These are phyloP conservation scores for Whitmania pigra DNA, from an alignment of 1,140 invertebrate genomes.

Conservation along the genomic window DNA sequence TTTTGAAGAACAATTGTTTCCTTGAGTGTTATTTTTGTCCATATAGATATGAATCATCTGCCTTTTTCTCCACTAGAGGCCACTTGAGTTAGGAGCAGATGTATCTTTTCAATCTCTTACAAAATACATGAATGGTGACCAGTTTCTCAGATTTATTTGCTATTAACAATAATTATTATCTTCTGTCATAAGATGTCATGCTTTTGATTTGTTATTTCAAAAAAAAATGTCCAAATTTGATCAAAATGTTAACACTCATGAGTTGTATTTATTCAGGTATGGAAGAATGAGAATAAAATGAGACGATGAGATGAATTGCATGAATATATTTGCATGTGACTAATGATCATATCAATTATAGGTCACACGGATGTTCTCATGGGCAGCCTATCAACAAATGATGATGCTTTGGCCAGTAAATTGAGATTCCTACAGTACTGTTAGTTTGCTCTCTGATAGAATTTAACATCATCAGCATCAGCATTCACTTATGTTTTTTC, in stretches of 20 bases:
- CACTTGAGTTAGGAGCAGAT: conserved; percentile 79
- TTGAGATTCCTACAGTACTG: conserved; percentile 79
- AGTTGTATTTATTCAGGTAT: too few species aligned
- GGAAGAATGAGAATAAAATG: too few species aligned
- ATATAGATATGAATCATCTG: too few species aligned
- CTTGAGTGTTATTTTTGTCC: too few species aligned
- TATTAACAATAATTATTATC: not conserved
- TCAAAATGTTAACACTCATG: not conserved
- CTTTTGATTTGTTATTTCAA: not conserved
- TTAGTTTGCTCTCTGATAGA: conserved; percentile 33
- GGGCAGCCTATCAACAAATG: conserved; percentile 64
- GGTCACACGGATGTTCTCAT: conserved; percentile 92
- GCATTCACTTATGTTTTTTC: too few species aligned
- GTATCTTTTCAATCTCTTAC: conserved; percentile 82
- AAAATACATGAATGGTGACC: conserved; percentile 83
- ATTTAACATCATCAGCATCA: too few species aligned
- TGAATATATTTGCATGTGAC: conserved; percentile 12
- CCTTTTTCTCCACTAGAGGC: conserved; percentile 48
- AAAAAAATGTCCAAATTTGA: not conserved
- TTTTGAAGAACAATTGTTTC: too few species aligned
- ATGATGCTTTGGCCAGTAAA: conserved; percentile 56
- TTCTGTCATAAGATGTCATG: not conserved
- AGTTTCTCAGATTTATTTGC: not conserved
- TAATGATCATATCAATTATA: conserved; percentile 26
- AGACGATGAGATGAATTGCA: too few species aligned